These are phyloP conservation scores for Spinus pinus DNA, from an alignment of 2,797 vertebrate species.

Conservation along the genomic window DNA sequence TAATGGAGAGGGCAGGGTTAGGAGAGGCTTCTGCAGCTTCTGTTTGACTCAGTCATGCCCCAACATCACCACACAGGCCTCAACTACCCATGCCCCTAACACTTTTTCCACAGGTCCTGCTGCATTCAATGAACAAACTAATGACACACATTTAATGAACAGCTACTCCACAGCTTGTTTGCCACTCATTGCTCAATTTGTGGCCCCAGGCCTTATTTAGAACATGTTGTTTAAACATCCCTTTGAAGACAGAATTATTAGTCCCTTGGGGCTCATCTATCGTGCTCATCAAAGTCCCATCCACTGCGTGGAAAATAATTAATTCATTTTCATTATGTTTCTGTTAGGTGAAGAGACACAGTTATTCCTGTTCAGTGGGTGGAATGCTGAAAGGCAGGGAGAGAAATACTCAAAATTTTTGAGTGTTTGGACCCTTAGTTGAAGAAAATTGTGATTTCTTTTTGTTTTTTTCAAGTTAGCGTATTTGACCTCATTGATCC, in stretches of 20 bases:
- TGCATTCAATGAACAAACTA: not conserved
- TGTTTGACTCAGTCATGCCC: not conserved
- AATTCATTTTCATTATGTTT: not conserved
- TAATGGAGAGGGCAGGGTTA: not conserved
- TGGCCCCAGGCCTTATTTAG: slow-evolving; percentile 28
- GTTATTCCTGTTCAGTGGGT: not conserved
- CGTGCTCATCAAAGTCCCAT: not conserved
- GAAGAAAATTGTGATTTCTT: too few species aligned
- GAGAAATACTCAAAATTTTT: not conserved
- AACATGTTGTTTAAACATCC: not conserved
- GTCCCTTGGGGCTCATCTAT: not conserved
- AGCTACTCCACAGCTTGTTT: not conserved
- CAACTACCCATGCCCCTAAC: not conserved
- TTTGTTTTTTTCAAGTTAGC: too few species aligned
- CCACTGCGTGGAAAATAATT: not conserved
- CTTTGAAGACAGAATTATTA: slow-evolving; percentile 3
- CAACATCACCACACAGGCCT: not conserved
- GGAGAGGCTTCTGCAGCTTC: not conserved
- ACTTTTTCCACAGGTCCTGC: not conserved
- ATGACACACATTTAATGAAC: not conserved
- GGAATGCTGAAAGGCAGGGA: not conserved
- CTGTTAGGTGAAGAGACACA: not conserved
- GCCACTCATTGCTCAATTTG: not conserved
- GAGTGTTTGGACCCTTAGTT: not conserved
- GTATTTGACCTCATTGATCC: not conserved